These are phyloP conservation scores for Drosophila dunni DNA, from an alignment of 1,140 invertebrate genomes.

Conservation along the genomic window DNA sequence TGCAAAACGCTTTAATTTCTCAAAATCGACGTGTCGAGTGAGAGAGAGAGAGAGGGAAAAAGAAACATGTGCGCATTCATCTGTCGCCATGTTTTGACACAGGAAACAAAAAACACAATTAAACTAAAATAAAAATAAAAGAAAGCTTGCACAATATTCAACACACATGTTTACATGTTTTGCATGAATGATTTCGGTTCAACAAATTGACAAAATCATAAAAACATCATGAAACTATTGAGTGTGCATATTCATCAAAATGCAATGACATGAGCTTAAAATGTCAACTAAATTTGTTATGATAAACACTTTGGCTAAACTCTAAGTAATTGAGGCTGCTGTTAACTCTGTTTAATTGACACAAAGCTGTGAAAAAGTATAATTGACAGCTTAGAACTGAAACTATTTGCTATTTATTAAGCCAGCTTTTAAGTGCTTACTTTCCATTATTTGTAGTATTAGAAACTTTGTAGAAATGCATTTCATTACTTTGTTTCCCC, in stretches of 20 bases:
- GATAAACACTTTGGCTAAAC: neutral
- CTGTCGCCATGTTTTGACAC: constrained; percentile 36
- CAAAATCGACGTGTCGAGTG: neutral
- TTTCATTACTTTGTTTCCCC: no score
- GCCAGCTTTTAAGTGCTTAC: no score
- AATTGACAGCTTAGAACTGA: no score
- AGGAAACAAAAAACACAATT: neutral
- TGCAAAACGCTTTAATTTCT: neutral
- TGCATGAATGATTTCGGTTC: constrained; percentile 18
- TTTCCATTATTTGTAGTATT: no score
- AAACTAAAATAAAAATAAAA: neutral
- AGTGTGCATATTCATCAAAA: neutral
- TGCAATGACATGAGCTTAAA: constrained; percentile 4
- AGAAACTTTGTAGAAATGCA: no score
- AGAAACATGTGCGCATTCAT: constrained; percentile 6
- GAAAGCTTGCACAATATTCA: constrained; percentile 2
- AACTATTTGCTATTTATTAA: no score
- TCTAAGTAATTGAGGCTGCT: no score
- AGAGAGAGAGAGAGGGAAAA: no score
- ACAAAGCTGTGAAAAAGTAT: no score
- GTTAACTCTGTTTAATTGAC: no score
- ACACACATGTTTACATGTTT: constrained; percentile 17
- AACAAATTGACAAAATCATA: constrained; percentile 17
- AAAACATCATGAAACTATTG: constrained; percentile 19
- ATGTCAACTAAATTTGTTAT: neutral